Conservation (phyloP, 1,140 invertebrate genomes). For the Ruditapes philippinarum region DNA sequence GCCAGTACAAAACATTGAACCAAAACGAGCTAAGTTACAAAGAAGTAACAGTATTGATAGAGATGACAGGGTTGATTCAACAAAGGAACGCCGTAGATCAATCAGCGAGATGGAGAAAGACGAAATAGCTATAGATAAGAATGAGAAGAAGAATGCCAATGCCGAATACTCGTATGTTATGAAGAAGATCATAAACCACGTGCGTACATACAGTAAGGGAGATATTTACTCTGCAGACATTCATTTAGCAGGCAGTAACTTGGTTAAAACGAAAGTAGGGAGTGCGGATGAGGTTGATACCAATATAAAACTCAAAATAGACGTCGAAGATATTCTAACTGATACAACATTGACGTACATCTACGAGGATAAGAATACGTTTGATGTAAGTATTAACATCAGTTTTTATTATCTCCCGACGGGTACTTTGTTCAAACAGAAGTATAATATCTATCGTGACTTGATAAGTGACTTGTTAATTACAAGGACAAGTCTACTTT, state of each 20-base stretch:
- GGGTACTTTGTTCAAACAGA: too few relatives aligned
- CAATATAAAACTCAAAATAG: not conserved
- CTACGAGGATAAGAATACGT: not conserved
- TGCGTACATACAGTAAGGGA: not conserved
- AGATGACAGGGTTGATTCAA: not conserved
- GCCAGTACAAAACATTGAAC: not conserved
- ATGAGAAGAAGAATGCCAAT: not conserved
- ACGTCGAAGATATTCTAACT: not conserved
- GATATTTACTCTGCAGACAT: slow-evolving; percentile 14
- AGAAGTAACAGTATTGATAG: not conserved
- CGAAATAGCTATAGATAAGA: slow-evolving; percentile 16
- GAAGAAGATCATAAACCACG: not conserved
- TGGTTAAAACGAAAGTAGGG: not conserved
- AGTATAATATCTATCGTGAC: too few relatives aligned
- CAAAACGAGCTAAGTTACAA: not conserved
- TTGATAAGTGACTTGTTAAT: too few relatives aligned
- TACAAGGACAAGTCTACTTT: too few relatives aligned
- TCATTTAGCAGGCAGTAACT: slow-evolving; percentile 13
- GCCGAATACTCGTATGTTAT: not conserved
- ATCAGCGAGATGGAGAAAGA: not conserved
- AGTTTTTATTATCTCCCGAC: too few relatives aligned
- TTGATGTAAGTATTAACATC: slow-evolving; percentile 12
- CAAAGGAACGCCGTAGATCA: not conserved
- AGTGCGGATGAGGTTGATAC: slow-evolving; percentile 31
- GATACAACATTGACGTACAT: not conserved